A percentile compares a stretch with the other conserved stretches of the same genome.
These are phyloP conservation scores for Spisula solida DNA, from an alignment of 2,888 invertebrate species.

Conservation along the genomic window DNA sequence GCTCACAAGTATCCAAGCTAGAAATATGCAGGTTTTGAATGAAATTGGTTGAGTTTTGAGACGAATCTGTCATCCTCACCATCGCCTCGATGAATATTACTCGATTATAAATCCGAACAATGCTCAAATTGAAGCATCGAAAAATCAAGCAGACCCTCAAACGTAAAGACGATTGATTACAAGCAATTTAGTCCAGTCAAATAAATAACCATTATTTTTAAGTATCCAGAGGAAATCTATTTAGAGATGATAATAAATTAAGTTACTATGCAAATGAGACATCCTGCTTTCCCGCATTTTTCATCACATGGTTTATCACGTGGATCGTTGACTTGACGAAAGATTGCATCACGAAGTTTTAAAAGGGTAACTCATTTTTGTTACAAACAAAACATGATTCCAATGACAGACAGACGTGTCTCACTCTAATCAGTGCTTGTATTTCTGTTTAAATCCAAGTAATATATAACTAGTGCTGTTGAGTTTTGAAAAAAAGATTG, in stretches of 20 bases:
- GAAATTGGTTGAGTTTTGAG: neutral
- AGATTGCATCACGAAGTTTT: conserved; percentile 1
- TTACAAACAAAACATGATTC: too few relatives aligned
- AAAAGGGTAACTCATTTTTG: neutral
- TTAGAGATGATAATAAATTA: conserved; percentile 42
- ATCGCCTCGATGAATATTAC: neutral
- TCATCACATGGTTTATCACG: conserved; percentile 33
- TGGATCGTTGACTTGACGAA: neutral
- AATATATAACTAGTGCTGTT: too few relatives aligned
- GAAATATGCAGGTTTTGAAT: conserved; percentile 40
- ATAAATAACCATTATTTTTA: conserved; percentile 51
- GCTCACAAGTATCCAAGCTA: conserved; percentile 29
- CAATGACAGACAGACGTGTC: too few relatives aligned
- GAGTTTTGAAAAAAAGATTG: too few relatives aligned
- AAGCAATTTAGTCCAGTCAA: conserved; percentile 45
- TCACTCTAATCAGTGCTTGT: too few relatives aligned
- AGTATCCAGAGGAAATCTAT: conserved; percentile 41
- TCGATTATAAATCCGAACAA: conserved; percentile 26
- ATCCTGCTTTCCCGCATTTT: conserved; percentile 23
- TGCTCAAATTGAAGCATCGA: neutral
- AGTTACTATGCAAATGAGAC: conserved; percentile 44
- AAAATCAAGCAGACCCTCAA: conserved; percentile 28
- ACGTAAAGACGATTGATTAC: conserved; percentile 29
- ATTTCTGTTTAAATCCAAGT: too few relatives aligned
- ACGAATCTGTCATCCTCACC: neutral